Evolutionary conservation across 2,888 invertebrate species (phyloP).

Genomic region (Stictocephala bisonia): DNA sequence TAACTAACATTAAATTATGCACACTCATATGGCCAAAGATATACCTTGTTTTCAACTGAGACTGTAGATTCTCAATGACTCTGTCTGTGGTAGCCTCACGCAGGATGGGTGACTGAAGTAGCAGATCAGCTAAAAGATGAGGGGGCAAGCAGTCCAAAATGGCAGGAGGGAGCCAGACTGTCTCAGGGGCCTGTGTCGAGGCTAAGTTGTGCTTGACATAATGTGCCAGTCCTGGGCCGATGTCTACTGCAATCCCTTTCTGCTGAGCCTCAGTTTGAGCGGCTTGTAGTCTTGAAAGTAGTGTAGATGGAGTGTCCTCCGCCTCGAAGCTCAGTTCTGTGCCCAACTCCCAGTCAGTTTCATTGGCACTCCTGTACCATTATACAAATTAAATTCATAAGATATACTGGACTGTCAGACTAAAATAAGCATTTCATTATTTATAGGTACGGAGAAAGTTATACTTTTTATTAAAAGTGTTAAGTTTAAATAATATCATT

Average conservation of each 20-base stretch:
- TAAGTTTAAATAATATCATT: too few species aligned
- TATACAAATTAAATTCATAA: too few species aligned
- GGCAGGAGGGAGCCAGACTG: slow-evolving; percentile 65
- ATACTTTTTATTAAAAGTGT: too few species aligned
- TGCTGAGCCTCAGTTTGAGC: slow-evolving; percentile 33
- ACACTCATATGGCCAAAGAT: too few species aligned
- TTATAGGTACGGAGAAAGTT: too few species aligned
- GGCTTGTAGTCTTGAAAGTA: slow-evolving; percentile 31
- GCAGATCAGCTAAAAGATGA: slow-evolving; percentile 52
- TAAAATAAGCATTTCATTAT: too few species aligned
- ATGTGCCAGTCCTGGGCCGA: slow-evolving; percentile 56
- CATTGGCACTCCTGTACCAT: slow-evolving; percentile 32
- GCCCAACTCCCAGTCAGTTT: slow-evolving; percentile 37
- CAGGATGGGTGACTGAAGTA: slow-evolving; percentile 54
- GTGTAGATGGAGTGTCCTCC: slow-evolving; percentile 18
- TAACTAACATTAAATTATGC: too few species aligned
- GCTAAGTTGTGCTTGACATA: slow-evolving; percentile 56
- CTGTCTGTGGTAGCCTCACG: slow-evolving; percentile 54
- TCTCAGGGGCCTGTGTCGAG: slow-evolving; percentile 59
- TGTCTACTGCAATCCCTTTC: slow-evolving; percentile 47
- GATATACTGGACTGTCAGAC: too few species aligned
- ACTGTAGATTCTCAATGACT: slow-evolving; percentile 52
- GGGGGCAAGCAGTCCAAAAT: slow-evolving; percentile 65
- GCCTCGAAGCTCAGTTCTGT: slow-evolving; percentile 26
- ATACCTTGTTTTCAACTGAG: slow-evolving; percentile 52